A percentile compares a stretch with the other conserved stretches of the same genome.
Evolutionary conservation across 2,113 vertebrate species (phyloP).

Genomic region (Nibea albiflora): DNA sequence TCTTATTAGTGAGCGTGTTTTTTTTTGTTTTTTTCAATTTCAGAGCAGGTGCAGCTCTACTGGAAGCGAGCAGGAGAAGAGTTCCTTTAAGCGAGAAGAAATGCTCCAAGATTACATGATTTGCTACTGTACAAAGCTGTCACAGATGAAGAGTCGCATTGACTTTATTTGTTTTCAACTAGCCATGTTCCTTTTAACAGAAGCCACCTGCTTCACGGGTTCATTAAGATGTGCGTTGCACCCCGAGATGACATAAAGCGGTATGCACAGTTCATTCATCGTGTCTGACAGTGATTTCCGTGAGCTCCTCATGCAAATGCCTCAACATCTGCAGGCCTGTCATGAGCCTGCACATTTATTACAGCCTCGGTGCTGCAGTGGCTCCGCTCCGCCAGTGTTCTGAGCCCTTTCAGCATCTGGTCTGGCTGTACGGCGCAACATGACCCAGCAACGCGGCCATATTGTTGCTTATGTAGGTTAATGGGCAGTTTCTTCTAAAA

Average conservation of each 20-base stretch:
- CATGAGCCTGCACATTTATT: conserved; percentile 16
- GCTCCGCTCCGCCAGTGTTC: conserved; percentile 33
- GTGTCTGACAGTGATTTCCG: conserved; percentile 1
- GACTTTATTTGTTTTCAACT: conserved; percentile 10
- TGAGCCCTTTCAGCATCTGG: conserved; percentile 49
- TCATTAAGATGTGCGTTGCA: conserved; percentile 24
- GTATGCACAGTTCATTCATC: conserved; percentile 6
- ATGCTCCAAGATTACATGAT: background rate
- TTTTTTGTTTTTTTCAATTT: background rate
- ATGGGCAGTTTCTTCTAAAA: conserved; percentile 34
- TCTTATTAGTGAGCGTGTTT: background rate
- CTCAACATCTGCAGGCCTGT: conserved; percentile 10
- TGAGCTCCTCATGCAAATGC: conserved; percentile 1
- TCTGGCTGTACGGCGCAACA: conserved; percentile 13
- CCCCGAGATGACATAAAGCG: background rate
- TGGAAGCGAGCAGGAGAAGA: background rate
- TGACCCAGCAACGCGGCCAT: conserved; percentile 1
- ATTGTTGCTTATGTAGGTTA: conserved; percentile 22
- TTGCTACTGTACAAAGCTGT: too few species aligned
- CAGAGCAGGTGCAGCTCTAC: background rate
- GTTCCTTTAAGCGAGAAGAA: background rate
- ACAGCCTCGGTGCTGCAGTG: background rate
- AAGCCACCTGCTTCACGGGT: background rate
- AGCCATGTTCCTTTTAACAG: background rate
- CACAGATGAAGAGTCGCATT: background rate